Evolutionary conservation across 2,113 vertebrate species (phyloP).

Genomic region (Anser cygnoides): DNA sequence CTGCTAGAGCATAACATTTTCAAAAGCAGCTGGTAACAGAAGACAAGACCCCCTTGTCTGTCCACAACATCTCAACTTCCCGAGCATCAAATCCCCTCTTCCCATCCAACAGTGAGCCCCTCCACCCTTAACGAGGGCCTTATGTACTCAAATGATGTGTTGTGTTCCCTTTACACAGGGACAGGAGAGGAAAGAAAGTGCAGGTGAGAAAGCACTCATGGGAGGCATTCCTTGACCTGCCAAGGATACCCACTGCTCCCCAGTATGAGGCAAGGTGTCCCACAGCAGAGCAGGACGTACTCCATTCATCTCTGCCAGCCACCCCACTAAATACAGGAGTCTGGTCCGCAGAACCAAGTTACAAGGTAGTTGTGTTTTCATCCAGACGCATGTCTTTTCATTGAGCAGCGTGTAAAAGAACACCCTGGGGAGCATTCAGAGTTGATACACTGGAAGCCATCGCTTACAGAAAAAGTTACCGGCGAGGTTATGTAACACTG

Average conservation of each 20-base stretch:
- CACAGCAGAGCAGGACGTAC: not conserved
- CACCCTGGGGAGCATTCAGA: not conserved
- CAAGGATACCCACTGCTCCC: not conserved
- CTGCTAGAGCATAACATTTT: not conserved
- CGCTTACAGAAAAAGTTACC: not conserved
- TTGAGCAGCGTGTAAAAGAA: not conserved
- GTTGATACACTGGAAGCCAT: not conserved
- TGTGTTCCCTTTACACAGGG: not conserved
- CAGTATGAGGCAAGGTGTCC: not conserved
- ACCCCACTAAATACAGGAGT: not conserved
- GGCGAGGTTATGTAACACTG: not conserved
- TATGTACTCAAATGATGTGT: rapidly evolving
- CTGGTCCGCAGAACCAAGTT: not conserved
- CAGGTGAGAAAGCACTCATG: not conserved
- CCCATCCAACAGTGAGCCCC: rapidly evolving
- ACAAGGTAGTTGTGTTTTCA: not conserved
- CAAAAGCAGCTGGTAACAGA: not conserved
- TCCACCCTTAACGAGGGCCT: not conserved
- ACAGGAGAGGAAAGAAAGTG: not conserved
- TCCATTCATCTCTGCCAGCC: not conserved
- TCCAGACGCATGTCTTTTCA: not conserved
- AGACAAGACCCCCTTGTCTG: not conserved
- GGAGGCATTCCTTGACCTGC: not conserved
- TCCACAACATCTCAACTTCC: not conserved
- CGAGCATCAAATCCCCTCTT: not conserved